Evolutionary conservation across 1,140 invertebrate species (phyloP).

Genomic region (Trichomalopsis sarcophagae): DNA sequence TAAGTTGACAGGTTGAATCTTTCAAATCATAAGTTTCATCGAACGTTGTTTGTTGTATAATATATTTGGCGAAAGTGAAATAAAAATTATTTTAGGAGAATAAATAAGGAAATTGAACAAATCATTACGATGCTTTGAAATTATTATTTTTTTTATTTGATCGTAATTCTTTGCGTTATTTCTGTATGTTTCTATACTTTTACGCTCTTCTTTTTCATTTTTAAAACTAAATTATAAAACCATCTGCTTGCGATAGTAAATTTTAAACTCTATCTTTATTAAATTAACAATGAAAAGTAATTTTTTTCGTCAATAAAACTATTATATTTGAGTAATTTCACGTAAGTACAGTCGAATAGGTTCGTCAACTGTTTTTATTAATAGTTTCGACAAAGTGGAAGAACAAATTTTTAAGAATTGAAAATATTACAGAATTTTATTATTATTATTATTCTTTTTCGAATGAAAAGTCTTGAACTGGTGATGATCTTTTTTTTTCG

Average conservation of each 20-base stretch:
- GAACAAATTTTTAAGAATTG: slow-evolving; percentile 32
- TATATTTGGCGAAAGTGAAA: slow-evolving; percentile 38
- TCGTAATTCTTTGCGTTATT: slow-evolving; percentile 16
- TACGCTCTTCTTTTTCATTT: not conserved
- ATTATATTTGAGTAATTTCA: slow-evolving; percentile 27
- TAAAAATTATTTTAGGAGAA: slow-evolving; percentile 53
- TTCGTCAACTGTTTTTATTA: slow-evolving; percentile 7
- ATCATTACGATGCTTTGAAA: not conserved
- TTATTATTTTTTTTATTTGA: slow-evolving; percentile 30
- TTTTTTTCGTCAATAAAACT: slow-evolving; percentile 24
- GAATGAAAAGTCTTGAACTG: not conserved
- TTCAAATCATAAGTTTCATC: slow-evolving; percentile 37
- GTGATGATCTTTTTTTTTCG: not conserved
- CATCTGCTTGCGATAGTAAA: not conserved
- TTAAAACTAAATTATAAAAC: slow-evolving; percentile 13
- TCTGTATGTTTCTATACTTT: slow-evolving; percentile 25
- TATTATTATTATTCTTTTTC: not conserved
- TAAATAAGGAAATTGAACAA: slow-evolving; percentile 6
- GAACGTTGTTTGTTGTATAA: slow-evolving; percentile 46
- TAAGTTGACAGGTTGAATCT: slow-evolving; percentile 23
- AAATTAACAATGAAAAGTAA: slow-evolving; percentile 35
- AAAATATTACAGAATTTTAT: slow-evolving; percentile 17
- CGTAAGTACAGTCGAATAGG: not conserved
- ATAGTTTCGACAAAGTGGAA: slow-evolving; percentile 28
- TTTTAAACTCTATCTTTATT: slow-evolving; percentile 19